Evolutionary conservation across 1,140 invertebrate genomes (phyloP).

Genomic region (Sarcophaga peregrina): DNA sequence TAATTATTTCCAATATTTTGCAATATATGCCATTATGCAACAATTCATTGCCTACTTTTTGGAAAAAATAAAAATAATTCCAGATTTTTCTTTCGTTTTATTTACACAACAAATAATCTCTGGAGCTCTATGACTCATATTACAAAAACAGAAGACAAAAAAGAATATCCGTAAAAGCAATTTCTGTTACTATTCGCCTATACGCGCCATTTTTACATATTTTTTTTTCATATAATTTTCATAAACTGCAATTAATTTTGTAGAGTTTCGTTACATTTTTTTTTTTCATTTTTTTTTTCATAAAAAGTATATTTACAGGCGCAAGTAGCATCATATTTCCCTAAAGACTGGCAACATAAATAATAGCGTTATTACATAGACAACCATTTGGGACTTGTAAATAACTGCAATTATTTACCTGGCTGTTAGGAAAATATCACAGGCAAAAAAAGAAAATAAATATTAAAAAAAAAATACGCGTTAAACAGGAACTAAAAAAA

Average conservation of each 20-base stretch:
- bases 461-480: too few species aligned
- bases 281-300: too few species aligned
- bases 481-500: not conserved
- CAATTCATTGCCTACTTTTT: not conserved
- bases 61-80: too few species aligned
- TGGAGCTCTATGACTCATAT: slow-evolving; percentile 14
- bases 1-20: too few species aligned
- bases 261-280: not conserved
- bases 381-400: slow-evolving; percentile 35
- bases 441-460: too few species aligned
- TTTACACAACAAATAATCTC: not conserved
- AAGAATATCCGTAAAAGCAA: too few species aligned
- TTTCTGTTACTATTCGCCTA: too few species aligned
- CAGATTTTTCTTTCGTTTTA: not conserved
- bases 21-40: too few species aligned
- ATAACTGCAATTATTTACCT: slow-evolving; percentile 36
- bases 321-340: slow-evolving; percentile 27
- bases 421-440: not conserved
- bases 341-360: slow-evolving; percentile 31
- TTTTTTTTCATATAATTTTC: not conserved
- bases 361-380: slow-evolving; percentile 32
- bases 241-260: slow-evolving; percentile 24
- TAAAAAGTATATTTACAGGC: not conserved
- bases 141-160: too few species aligned
- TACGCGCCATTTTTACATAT: not conserved